Evolutionary conservation across 2,888 invertebrate genomes (phyloP).

Genomic region (Xestia xanthographa): DNA sequence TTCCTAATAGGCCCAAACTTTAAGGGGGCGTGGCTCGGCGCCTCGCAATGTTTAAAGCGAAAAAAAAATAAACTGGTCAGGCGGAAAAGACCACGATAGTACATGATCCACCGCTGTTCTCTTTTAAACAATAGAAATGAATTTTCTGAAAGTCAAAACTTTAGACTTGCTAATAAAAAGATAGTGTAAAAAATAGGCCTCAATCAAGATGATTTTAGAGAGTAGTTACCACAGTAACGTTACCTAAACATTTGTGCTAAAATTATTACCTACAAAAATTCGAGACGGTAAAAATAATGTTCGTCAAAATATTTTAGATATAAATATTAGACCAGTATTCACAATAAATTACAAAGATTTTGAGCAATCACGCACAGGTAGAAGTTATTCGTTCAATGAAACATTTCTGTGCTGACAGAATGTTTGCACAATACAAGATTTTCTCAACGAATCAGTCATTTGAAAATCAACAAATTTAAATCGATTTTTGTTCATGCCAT

Average conservation of each 20-base stretch:
- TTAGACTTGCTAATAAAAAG: conserved; percentile 33
- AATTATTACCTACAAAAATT: conserved; percentile 57
- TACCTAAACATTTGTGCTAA: conserved; percentile 70
- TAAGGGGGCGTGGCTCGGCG: no score
- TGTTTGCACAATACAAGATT: conserved; percentile 12
- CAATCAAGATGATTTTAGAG: conserved; percentile 43
- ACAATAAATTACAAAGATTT: conserved; percentile 77
- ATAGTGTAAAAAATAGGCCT: conserved; percentile 67
- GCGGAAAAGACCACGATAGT: no score
- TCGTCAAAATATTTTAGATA: conserved; percentile 58
- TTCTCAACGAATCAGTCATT: conserved; percentile 2
- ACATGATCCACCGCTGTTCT: conserved; percentile 32
- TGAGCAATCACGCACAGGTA: conserved; percentile 78
- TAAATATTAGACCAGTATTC: conserved; percentile 77
- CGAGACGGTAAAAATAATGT: conserved; percentile 57
- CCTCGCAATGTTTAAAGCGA: no score
- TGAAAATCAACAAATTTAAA: not conserved
- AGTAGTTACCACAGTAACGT: conserved; percentile 55
- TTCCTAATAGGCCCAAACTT: no score
- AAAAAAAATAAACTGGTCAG: no score
- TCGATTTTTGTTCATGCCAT: not conserved
- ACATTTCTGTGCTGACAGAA: conserved; percentile 52
- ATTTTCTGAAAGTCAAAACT: conserved; percentile 26
- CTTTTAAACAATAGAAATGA: conserved; percentile 12
- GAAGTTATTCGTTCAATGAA: conserved; percentile 51